Evolutionary conservation across 2,888 invertebrate species (phyloP).

Genomic region (Pheosia gnoma): DNA sequence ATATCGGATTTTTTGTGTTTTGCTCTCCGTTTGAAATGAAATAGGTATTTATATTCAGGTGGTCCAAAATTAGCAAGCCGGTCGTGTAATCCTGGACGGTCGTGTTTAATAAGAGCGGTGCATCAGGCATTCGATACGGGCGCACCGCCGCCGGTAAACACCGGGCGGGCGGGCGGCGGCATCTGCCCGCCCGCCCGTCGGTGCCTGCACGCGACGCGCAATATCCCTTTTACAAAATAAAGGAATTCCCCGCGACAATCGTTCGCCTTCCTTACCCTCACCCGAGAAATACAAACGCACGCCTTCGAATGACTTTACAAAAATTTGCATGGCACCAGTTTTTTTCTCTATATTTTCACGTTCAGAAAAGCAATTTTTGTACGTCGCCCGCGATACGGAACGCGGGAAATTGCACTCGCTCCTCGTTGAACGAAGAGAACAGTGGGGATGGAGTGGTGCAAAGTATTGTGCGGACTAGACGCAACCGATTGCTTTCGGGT

Average conservation of each 20-base stretch:
- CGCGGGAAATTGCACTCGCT: slow-evolving; percentile 81
- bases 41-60: neutral
- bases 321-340: slow-evolving; percentile 78
- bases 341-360: slow-evolving; percentile 76
- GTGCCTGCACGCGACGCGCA: slow-evolving; percentile 80
- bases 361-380: slow-evolving; percentile 83
- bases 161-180: slow-evolving; percentile 59
- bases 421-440: slow-evolving; percentile 65
- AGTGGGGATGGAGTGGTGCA: slow-evolving; percentile 69
- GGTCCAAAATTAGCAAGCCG: slow-evolving; percentile 22
- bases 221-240: slow-evolving; percentile 82
- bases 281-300: slow-evolving; percentile 83
- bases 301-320: slow-evolving; percentile 82
- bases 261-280: slow-evolving; percentile 77
- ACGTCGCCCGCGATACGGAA: slow-evolving; percentile 76
- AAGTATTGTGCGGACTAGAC: slow-evolving; percentile 66
- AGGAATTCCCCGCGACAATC: slow-evolving; percentile 81
- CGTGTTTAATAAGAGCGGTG: slow-evolving; percentile 63
- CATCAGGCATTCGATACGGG: slow-evolving; percentile 61
- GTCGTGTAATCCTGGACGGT: slow-evolving; percentile 37
- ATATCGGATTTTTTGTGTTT: neutral
- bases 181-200: slow-evolving; percentile 56
- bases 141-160: slow-evolving; percentile 70
- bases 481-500: slow-evolving; percentile 70
- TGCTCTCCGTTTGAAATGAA: neutral